Evolutionary conservation across 2,888 invertebrate species (phyloP).

Genomic region (Trachelus troglodyta): DNA sequence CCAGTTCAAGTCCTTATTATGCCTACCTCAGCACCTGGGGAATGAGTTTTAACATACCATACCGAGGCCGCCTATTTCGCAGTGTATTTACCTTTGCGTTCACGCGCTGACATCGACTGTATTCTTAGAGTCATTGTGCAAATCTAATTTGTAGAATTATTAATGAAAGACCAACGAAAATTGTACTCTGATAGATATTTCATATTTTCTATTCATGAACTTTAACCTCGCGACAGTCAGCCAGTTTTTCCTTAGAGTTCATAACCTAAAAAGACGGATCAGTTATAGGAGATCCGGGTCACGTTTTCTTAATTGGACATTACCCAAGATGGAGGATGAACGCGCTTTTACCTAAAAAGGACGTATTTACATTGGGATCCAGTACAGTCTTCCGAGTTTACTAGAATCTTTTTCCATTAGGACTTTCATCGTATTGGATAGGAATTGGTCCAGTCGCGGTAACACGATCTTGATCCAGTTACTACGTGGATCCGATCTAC

Average conservation of each 20-base stretch:
- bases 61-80: not conserved
- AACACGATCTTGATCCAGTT: not conserved
- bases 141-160: not conserved
- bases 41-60: not conserved
- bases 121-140: not conserved
- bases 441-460: not conserved
- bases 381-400: not conserved
- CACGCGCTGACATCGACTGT: not conserved
- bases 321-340: not conserved
- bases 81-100: not conserved
- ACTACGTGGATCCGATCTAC: not conserved
- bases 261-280: not conserved
- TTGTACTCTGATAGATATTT: not conserved
- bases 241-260: not conserved
- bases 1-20: conserved; percentile 4
- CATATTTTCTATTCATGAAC: not conserved
- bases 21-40: conserved; percentile 1
- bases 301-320: not conserved
- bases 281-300: not conserved
- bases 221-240: not conserved
- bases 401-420: not conserved
- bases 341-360: not conserved
- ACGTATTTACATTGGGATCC: not conserved
- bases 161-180: not conserved
- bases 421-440: not conserved